Percentiles rank a stretch among this genome's conserved stretches.
These are phyloP conservation scores for Peribatodes rhomboidaria DNA, from an alignment of 2,888 invertebrate species.

Conservation along the genomic window DNA sequence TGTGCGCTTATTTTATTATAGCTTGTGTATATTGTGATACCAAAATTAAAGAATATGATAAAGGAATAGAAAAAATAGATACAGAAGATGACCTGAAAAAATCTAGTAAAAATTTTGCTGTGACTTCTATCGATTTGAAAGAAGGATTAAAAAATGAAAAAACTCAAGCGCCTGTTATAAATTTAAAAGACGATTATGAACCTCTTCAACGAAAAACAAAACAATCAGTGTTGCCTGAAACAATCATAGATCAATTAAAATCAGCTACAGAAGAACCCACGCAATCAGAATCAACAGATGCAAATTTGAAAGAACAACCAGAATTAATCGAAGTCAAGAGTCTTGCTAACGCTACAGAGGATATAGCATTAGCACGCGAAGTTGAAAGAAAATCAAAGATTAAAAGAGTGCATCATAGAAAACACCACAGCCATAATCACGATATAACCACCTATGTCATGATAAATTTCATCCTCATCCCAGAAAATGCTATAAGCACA, in stretches of 20 bases:
- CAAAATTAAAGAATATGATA: slow-evolving; percentile 4
- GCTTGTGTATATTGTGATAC: slow-evolving; percentile 25
- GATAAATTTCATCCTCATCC: not conserved
- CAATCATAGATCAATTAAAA: not conserved
- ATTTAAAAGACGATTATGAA: not conserved
- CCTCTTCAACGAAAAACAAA: not conserved
- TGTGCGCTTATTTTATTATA: slow-evolving; percentile 15
- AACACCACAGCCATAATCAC: slow-evolving; percentile 2
- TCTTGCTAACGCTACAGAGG: not conserved
- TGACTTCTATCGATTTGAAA: not conserved
- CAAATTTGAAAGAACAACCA: not conserved
- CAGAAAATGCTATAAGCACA: slow-evolving; percentile 11
- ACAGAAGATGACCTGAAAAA: not conserved
- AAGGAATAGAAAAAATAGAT: not conserved
- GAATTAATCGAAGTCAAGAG: not conserved
- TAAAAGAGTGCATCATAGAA: slow-evolving; percentile 2
- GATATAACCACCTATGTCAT: not conserved
- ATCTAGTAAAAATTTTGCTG: not conserved
- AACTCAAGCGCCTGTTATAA: not conserved
- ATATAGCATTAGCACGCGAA: not conserved
- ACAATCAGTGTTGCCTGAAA: not conserved
- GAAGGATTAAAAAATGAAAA: not conserved
- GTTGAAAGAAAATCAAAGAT: not conserved
- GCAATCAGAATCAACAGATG: not conserved
- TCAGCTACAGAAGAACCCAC: not conserved